Percentiles rank a stretch among this genome's conserved stretches.
Evolutionary conservation across 1,140 invertebrate genomes (phyloP).

Genomic region (Bombus cullumanus): DNA sequence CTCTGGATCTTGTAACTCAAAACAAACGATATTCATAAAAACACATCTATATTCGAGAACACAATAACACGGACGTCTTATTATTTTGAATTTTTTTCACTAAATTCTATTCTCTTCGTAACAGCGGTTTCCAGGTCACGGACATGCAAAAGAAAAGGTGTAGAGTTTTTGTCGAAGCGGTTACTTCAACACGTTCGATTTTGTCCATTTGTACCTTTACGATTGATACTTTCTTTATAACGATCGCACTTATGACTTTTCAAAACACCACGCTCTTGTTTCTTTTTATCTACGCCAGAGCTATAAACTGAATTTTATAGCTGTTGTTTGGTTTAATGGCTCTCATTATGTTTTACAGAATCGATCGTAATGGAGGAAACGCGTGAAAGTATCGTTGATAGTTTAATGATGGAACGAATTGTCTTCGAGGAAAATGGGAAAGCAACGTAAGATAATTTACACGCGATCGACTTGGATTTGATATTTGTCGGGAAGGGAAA

Average conservation of each 20-base stretch:
- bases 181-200: conserved; percentile 16
- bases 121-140: too few species aligned
- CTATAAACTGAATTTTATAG: background rate
- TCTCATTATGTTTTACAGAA: too few species aligned
- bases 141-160: too few species aligned
- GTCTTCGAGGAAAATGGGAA: background rate
- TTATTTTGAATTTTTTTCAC: too few species aligned
- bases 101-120: too few species aligned
- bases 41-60: too few species aligned
- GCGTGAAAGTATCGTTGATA: background rate
- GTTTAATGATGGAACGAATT: too few species aligned
- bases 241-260: background rate
- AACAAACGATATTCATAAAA: too few species aligned
- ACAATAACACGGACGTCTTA: fast-evolving
- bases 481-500: conserved; percentile 22
- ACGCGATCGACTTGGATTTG: conserved; percentile 42
- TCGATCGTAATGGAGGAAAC: background rate
- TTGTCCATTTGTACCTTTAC: background rate
- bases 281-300: background rate
- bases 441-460: conserved; percentile 3
- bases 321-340: background rate
- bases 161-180: too few species aligned
- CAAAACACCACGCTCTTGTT: background rate
- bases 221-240: background rate
- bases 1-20: too few species aligned